Base-by-base conservation (phyloP, 2,113 vertebrate species). In the Mormyrus lacerda region DNA sequence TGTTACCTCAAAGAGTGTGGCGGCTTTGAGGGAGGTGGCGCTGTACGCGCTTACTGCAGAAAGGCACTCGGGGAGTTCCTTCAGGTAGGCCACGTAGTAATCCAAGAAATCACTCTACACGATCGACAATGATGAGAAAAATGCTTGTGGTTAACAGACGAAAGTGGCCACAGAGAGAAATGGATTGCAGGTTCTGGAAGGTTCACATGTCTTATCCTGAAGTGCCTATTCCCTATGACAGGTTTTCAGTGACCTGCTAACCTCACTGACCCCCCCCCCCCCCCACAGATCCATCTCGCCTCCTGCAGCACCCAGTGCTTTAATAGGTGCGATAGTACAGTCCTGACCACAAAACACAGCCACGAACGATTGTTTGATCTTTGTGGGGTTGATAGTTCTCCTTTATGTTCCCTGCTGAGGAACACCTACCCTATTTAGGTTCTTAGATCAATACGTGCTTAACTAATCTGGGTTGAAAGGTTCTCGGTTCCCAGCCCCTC, bases 21-120 rank as follows among this genome's bases (percentile, higher is more conserved):
- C 91, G 1, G 93, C 86, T 69, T 94, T 95, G 69, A 92, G 65
- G 45, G 93, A 93, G 88, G 91, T 93, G 90, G 94, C 90, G 24
- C 92, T 73, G 4, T 95, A 92, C 93, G 97, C 94, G 13, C 96
- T 96, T 90, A 99, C 96, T 88, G 97, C 94, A 0, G 97, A 97
- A 89, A 99, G 96, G 92, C 98, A 99, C 91, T 99, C 98, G 6
- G 98, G 98, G 42, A 99, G 95, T 91, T 99, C 98, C 93, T 97
- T 97, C 93, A 99, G 94, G 92, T 98, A 99, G 50, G 97, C 97
- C 91, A 98, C 96, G 0, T 99, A 99, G 91, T 97, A 97, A 92
- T 98, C 97, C 95, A 99, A 93, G 94, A 99, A 99, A 89, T 98
- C 98, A 90, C 97, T 98, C 98, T 99, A 93, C 82, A 90, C 19